Evolutionary conservation across 1,140 invertebrate species (phyloP), one percentile per base, ranked within the genome.

Genomic region (Himalopsyche phryganea): DNA sequence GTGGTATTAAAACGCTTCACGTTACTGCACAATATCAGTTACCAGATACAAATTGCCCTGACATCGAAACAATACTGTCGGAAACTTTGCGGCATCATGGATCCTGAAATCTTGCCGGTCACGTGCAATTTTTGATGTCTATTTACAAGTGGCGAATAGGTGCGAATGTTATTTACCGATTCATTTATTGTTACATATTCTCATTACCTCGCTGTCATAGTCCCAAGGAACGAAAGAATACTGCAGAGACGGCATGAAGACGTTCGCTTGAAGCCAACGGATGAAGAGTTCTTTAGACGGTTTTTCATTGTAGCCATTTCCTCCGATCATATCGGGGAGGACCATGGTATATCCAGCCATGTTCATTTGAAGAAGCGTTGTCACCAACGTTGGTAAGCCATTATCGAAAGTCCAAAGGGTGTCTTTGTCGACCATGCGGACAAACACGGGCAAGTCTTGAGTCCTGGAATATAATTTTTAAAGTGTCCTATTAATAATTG

Each of bases 271-370:
- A 17, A 94, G 72, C 94, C 94, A 98, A 63, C 94, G 77, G 42
- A 96, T 84, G 65, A 89, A 95, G n/a, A 97, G 74, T 70, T 96
- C 89, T 59, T 85, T 84, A 2, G 82, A 81, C 1, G 85, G 85
- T 17, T 75, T 80, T 69, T 80, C 77, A 33, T 78, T 72, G 10
- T 80, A 71, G 0, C 85, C 89, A 69, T 94, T 95, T 1, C 94
- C 94, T 1, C 94, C 94, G 63, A 98, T 87, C 88, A 96, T 93
- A 68, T 96, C 93, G 0, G 92, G 91, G 1, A 96, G 72, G 4
- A 95, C 86, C 65, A 89, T 86, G 0, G 86, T 82, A 72, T 96
- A 96, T 4, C 93, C 93, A 62, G 88, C 84, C 36, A 94, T 69
- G 64, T 91, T 91, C 78, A 91, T 84, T 64, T 88, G 85, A 1